A percentile compares a stretch with the other conserved stretches of the same genome.
These are phyloP conservation scores for Candidula unifasciata DNA, from an alignment of 2,888 invertebrate species.

Conservation along the genomic window DNA sequence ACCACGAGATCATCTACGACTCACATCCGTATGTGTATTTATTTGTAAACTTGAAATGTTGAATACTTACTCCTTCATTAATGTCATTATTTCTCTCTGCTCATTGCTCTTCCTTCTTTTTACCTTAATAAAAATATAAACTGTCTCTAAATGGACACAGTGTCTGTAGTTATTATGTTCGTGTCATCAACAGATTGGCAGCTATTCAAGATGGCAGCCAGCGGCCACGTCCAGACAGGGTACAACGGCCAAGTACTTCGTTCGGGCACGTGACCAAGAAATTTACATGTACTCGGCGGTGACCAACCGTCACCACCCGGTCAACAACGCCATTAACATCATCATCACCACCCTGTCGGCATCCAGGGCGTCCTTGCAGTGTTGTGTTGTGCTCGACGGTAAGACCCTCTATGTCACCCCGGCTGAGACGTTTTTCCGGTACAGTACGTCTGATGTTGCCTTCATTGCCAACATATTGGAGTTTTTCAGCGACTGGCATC, in stretches of 20 bases:
- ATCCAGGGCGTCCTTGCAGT: slow-evolving; percentile 6
- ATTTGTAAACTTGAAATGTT: no score
- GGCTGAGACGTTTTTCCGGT: slow-evolving; percentile 30
- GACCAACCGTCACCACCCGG: slow-evolving; percentile 41
- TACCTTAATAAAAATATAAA: no score
- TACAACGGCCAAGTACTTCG: slow-evolving; percentile 6
- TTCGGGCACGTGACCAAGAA: slow-evolving; percentile 5
- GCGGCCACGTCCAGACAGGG: no score
- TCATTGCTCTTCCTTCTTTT: no score
- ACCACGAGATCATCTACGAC: no score
- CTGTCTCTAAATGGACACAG: no score
- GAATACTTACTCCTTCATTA: no score
- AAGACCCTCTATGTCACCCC: slow-evolving; percentile 25
- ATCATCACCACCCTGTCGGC: slow-evolving; percentile 36
- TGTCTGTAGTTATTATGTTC: no score
- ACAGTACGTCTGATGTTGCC: slow-evolving; percentile 17
- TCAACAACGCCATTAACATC: slow-evolving; percentile 7
- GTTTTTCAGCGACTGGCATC: slow-evolving; percentile 5
- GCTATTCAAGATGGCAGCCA: no score
- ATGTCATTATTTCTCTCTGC: no score
- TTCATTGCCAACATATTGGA: slow-evolving; percentile 15
- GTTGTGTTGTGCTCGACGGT: slow-evolving; percentile 42
- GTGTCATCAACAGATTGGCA: no score
- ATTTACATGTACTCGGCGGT: slow-evolving; percentile 54
- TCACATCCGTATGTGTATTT: no score